A percentile compares a stretch with the other conserved stretches of the same genome.
Evolutionary conservation across 2,797 vertebrate species (phyloP).

Genomic region (Craterocephalus amniculus): DNA sequence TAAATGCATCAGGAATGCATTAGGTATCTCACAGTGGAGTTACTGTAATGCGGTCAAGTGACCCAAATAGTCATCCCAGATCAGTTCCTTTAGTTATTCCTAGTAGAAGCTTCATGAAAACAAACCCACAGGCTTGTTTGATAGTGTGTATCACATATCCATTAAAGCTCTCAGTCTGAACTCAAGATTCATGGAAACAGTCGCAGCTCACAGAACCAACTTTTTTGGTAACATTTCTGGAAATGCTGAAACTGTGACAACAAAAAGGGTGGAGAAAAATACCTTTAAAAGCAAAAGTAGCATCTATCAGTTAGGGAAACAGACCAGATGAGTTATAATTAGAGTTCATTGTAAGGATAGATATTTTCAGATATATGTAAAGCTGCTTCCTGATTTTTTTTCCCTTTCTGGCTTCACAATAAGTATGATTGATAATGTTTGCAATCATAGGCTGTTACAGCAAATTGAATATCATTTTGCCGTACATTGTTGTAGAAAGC

Average conservation of each 20-base stretch:
- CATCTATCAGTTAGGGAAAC: constrained; percentile 34
- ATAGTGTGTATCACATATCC: constrained; percentile 53
- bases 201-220: constrained; percentile 15
- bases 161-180: constrained; percentile 50
- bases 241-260: constrained; percentile 8
- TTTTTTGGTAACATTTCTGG: constrained; percentile 30
- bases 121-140: constrained; percentile 44
- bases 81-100: constrained; percentile 46
- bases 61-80: constrained; percentile 47
- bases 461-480: constrained; percentile 45
- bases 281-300: constrained; percentile 46
- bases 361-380: not conserved
- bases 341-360: constrained; percentile 17
- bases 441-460: constrained; percentile 30
- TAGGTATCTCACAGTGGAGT: constrained; percentile 40
- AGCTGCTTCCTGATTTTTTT: constrained; percentile 19
- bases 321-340: constrained; percentile 20
- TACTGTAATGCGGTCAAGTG: constrained; percentile 39
- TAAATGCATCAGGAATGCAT: constrained; percentile 48
- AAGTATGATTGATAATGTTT: constrained; percentile 41
- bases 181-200: constrained; percentile 56
- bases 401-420: not conserved
- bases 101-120: constrained; percentile 40
- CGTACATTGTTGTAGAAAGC: constrained; percentile 21
- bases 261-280: constrained; percentile 1